Base-by-base conservation (phyloP, 2,797 vertebrate species). In the Crypturellus tataupa region DNA sequence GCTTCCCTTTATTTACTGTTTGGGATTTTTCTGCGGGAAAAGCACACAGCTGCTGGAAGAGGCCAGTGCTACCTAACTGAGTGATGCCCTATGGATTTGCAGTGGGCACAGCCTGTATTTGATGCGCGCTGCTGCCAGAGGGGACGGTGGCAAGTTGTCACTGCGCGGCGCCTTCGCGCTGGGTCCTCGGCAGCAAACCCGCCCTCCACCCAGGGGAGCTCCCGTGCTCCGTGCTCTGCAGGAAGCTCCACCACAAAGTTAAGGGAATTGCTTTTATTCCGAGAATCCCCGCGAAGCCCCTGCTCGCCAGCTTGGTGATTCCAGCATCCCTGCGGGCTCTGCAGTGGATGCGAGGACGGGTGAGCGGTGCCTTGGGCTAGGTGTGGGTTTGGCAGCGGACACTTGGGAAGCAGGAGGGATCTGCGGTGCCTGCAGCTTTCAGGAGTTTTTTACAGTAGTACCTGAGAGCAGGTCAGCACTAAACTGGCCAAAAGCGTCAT, bases 201-300 rank as follows among this genome's bases (percentile, higher is more conserved):
- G 10, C 15, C 44, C 33, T 14, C 2, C 70, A 29, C 4, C 5
- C 0, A 0, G 72, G 72, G 15, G 47, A 42, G 40, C n/a, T 77
- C 37, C 1, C 1, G 15, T 6, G 56, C 31, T 67, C 15, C 55
- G 78, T 8, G 5, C n/a, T 59, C 16, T 82, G 14, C 1, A 21
- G 72, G 25, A 67, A 76, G 31, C 1, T 0, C 0, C 12, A 5
- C 12, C 39, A 4, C 9, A 10, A 62, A 56, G 42, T 59, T 46
- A 25, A 51, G 55, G 29, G 39, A 37, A 1, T 47, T 35, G n/a
- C n/a, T 2, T 51, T 87, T 70, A 49, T 79, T 17, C 83, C 24
- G 35, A 1, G 0, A n/a, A 23, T 35, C 29, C 31, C 13, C 23
- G 4, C 24, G 1, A 1, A 10, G 25, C 33, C 9, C 21, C 23